Evolutionary conservation across 2,113 vertebrate species (phyloP), one percentile per base, ranked within the genome.

Genomic region (Scomber scombrus): DNA sequence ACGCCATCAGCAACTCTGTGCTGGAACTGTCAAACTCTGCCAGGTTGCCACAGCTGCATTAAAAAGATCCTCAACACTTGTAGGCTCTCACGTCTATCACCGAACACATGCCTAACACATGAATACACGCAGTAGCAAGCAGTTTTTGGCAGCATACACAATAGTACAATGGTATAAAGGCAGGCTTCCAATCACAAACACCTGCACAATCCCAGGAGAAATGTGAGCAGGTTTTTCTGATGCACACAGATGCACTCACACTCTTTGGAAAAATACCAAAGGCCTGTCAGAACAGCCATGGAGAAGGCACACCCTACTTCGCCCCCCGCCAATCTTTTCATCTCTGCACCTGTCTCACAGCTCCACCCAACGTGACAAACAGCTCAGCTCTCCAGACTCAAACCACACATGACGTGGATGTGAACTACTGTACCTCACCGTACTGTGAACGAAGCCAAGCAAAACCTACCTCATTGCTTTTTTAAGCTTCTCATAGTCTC

Each of bases 201-300:
- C 85, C 85, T 89, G 87, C 73, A 75, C 45, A 15, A 69, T 88
- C 88, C 78, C 66, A 2, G 0, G 78, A 81, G 88, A 86, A 81
- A 82, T 29, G 0, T 26, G 74, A 87, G 83, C 86, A 78, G 72
- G 69, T 85, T 85, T 78, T 74, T 77, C 72, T 0, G 0, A 63
- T 18, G 63, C 69, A 71, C 29, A 52, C 66, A 49, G 26, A 63
- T 1, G 19, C 31, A 57, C 49, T 49, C 78, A 19, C n/a, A 18
- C 78, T 81, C 70, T 85, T 86, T 91, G 88, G 86, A 90, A 80
- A 87, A 88, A 92, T 89, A 89, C 91, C 90, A 89, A 88, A 87
- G 84, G 88, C 91, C 81, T 94, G 93, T 91, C 91, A 87, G 85
- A 90, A 93, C 92, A 94, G 83, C 79, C 49, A 81, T 7, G 23